These are phyloP conservation scores for Ferrisia virgata DNA, from an alignment of 2,888 invertebrate species.

Conservation along the genomic window DNA sequence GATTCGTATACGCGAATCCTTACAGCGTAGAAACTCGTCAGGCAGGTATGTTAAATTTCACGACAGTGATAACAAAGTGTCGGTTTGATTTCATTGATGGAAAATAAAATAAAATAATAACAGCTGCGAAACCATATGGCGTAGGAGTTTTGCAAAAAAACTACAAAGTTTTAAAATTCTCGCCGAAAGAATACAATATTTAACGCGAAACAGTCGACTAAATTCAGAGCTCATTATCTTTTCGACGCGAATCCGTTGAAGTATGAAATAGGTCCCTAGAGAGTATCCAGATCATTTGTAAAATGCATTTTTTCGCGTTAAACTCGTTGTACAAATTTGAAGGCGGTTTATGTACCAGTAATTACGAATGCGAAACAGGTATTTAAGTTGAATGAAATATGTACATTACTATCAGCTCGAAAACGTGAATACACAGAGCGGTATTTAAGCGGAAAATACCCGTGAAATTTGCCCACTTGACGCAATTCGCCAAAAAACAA, in stretches of 20 bases:
- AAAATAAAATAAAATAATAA: neutral
- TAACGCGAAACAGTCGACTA: neutral
- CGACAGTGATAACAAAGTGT: neutral
- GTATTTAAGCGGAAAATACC: neutral
- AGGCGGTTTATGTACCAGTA: neutral
- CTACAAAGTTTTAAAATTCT: neutral
- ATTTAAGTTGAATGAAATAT: neutral
- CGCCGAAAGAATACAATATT: neutral
- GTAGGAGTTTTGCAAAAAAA: neutral
- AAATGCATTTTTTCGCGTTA: conserved; percentile 14
- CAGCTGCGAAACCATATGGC: conserved; percentile 21
- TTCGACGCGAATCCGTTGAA: neutral
- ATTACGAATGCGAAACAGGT: conserved; percentile 16
- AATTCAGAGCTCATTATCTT: neutral
- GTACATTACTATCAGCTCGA: neutral
- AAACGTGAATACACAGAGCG: neutral
- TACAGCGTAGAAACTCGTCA: neutral
- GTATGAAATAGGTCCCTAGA: neutral
- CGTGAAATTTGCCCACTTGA: neutral
- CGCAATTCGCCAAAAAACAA: no score
- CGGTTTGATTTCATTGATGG: neutral
- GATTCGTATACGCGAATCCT: no score
- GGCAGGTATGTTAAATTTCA: neutral
- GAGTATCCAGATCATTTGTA: neutral
- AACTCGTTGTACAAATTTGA: neutral